These are phyloP conservation scores for Botia kubotai DNA, from an alignment of 2,797 vertebrate genomes.

Conservation along the genomic window DNA sequence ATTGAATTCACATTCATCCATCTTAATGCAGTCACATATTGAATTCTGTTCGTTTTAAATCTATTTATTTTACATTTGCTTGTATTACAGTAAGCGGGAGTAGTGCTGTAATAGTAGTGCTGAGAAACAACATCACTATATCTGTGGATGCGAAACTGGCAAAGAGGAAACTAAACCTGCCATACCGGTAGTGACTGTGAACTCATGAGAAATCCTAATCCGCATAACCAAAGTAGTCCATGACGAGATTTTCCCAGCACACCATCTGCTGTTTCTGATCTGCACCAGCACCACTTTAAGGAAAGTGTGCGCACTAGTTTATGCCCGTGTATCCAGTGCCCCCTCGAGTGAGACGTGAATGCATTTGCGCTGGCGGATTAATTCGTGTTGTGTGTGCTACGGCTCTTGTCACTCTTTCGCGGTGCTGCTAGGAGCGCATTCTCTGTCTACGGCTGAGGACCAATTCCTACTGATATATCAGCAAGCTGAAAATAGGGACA, in stretches of 20 bases:
- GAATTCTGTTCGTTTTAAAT: neutral
- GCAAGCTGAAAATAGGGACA: slow-evolving; percentile 72
- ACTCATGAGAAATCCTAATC: slow-evolving; percentile 67
- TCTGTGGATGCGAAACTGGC: neutral
- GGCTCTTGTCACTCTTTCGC: slow-evolving; percentile 91
- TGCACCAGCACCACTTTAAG: slow-evolving; percentile 38
- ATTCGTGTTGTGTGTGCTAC: slow-evolving; percentile 84
- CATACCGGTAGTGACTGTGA: neutral
- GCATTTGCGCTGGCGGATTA: slow-evolving; percentile 82
- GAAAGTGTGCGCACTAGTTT: slow-evolving; percentile 75
- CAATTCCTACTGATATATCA: slow-evolving; percentile 64
- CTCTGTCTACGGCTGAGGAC: slow-evolving; percentile 79
- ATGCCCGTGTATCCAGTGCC: slow-evolving; percentile 44
- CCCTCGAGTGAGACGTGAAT: slow-evolving; percentile 55
- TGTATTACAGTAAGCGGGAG: neutral
- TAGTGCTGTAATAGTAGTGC: neutral
- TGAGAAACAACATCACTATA: neutral
- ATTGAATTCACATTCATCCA: neutral
- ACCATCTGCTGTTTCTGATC: slow-evolving; percentile 75
- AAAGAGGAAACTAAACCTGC: neutral
- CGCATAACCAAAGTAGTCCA: slow-evolving; percentile 66
- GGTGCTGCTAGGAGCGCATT: slow-evolving; percentile 80
- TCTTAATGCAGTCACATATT: neutral
- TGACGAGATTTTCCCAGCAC: slow-evolving; percentile 61
- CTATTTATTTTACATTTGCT: neutral